Evolutionary conservation across 2,888 invertebrate species (phyloP), one percentile per base, ranked within the genome.

Genomic region (Isotomurus palustris): DNA sequence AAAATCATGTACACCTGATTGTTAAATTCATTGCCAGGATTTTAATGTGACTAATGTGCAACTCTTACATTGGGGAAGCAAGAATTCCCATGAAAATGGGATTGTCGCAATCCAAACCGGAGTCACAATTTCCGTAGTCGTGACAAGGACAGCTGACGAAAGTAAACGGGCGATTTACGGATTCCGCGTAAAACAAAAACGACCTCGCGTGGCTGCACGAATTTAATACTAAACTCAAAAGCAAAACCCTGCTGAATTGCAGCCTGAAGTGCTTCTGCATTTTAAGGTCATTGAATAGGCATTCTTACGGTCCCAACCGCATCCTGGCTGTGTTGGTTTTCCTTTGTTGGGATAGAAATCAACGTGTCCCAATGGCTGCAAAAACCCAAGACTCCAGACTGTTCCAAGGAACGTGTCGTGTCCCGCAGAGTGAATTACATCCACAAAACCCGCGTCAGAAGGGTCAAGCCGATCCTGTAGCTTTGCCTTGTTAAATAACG

Each of bases 331-430:
- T 17, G 27, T 28, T 12, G 53, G 36, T n/a, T 24, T 19, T 10
- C 55, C 55, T 19, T 40, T 22, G 29, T 55, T 55, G 12, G 55
- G 29, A 29, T 55, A 55, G 29, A 55, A 55, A 40, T 55, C 48
- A 5, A 40, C 40, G n/a, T 48, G 38, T 0, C 55, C 55, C 17
- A 48, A 8, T n/a, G 40, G 40, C 19, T 40, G 17, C 6, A 40
- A 21, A 40, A 40, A 40, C 40, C 8, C 40, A 5, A 40, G n/a
- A n/a, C 8, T 10, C 40, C 8, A 5, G 6, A 17, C n/a, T 6
- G 8, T 10, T 6, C 6, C 19, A 5, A 5, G 8, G 8, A 10
- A n/a, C n/a, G 40, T n/a, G 8, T 32, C 12, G 10, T 12, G 8
- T 40, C 40, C 40, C n/a, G 40, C 40, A 21, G 40, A 17, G 40